Conservation (phyloP, 92 coral and sea anemone genomes). For the Zoanthus solanderi region DNA sequence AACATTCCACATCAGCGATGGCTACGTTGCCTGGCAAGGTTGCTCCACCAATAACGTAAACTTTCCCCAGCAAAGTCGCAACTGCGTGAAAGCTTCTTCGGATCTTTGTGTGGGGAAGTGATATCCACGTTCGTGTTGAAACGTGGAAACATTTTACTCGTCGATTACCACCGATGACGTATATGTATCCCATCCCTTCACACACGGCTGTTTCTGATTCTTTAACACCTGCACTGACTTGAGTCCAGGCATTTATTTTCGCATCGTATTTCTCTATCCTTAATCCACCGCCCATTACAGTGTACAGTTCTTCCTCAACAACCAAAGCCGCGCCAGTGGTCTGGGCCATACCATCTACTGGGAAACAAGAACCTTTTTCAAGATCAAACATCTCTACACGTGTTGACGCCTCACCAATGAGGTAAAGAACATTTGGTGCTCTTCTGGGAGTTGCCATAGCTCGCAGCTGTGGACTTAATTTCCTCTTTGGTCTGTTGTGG, state of each 20-base stretch:
- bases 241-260: constrained; percentile 74
- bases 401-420: constrained; percentile 75
- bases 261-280: constrained; percentile 77
- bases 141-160: constrained; percentile 77
- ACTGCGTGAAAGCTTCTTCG: constrained; percentile 83
- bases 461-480: neutral
- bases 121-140: constrained; percentile 65
- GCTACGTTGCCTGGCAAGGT: constrained; percentile 82
- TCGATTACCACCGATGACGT: constrained; percentile 80
- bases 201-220: constrained; percentile 76
- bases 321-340: constrained; percentile 75
- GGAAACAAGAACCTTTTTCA: constrained; percentile 67
- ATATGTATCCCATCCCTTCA: constrained; percentile 74
- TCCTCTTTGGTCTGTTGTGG: constrained; percentile 47
- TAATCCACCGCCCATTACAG: constrained; percentile 84
- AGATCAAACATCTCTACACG: constrained; percentile 74
- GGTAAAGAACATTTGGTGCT: constrained; percentile 78
- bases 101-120: constrained; percentile 78
- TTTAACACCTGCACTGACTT: constrained; percentile 77
- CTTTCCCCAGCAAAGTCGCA: constrained; percentile 66
- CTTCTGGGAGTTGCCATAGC: constrained; percentile 62
- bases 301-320: constrained; percentile 64
- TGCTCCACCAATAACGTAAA: constrained; percentile 79
- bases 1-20: constrained; percentile 76
- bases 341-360: constrained; percentile 71